Base-by-base conservation (phyloP, 2,113 vertebrate genomes). In the Formicarius rufipectus region DNA sequence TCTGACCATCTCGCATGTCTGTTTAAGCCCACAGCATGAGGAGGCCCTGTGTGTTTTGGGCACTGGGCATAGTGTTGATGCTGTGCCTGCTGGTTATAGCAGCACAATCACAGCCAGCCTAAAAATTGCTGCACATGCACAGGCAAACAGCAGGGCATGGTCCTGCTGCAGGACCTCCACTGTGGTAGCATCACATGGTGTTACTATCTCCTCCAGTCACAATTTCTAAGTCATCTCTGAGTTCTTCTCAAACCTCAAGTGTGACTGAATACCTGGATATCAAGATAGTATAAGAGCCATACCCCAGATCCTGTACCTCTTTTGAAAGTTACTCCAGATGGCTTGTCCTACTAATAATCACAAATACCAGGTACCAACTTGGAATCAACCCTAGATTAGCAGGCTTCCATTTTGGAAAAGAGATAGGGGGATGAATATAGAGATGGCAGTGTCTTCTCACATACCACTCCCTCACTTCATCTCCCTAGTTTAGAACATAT, bases 381-480 rank as follows among this genome's bases (percentile, higher is more conserved):
- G 33, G 22, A 56, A 69, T 59, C 27, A 23, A 58, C 1, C 5
- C n/a, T 59, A 89, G 39, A 35, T 66, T 1, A 74, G 31, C 21
- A 94, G 27, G n/a, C 6, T 35, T 3, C 19, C 23, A 33, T 45
- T 94, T 42, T 35, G 8, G 31, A 53, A 73, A 58, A 91, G 28
- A 66, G 14, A 22, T 0, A 16, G 21, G 22, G 83, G 5, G 22
- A 74, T 35, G 25, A 66, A 58, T 1, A 0, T 5, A 49, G 63
- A 64, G 12, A 69, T 25, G 24, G 18, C 37, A 84, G 8, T 25
- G 5, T 33, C 67, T 76, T 58, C 56, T 64, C 19, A 87, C 1
- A 2, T 35, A 50, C 28, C 42, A 49, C 8, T 50, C 66, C 11
- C 22, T 81, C 31, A 17, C 19, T 49, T 76, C 2, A 3, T 20